phyloP scores from a whole-genome alignment of 2,888 invertebrate genomes.

The Macropis europaea region DNA sequence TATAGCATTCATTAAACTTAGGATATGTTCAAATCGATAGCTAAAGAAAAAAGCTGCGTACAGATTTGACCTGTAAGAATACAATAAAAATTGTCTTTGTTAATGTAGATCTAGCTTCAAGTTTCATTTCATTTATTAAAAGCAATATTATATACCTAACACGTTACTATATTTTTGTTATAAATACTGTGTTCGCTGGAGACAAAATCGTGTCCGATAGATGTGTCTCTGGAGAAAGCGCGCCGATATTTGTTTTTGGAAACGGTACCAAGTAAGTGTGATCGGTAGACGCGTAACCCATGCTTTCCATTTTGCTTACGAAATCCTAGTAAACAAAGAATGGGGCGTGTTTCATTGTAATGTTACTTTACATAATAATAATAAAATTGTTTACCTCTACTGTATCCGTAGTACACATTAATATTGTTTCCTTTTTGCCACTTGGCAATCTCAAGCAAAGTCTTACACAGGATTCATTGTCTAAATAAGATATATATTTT shows the following conservation, averaged over 20 bases:
- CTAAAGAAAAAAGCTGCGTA: constrained; percentile 10
- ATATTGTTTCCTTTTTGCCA: constrained; percentile 75
- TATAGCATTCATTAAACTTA: constrained; percentile 5
- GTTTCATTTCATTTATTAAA: neutral
- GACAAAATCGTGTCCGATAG: constrained; percentile 75
- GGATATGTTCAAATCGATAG: neutral
- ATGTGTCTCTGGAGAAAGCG: constrained; percentile 68
- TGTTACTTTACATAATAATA: neutral
- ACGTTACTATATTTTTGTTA: constrained; percentile 75
- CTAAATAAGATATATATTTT: constrained; percentile 34
- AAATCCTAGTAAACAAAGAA: constrained; percentile 65
- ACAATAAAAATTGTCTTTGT: neutral
- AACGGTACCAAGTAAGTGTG: constrained; percentile 76
- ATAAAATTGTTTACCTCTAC: constrained; percentile 65
- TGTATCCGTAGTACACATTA: constrained; percentile 73
- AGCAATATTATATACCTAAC: neutral
- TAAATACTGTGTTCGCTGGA: constrained; percentile 78
- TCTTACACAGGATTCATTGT: constrained; percentile 69
- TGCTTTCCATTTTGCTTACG: constrained; percentile 72
- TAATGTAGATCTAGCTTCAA: no score
- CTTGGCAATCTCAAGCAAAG: constrained; percentile 76
- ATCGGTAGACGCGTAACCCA: constrained; percentile 74
- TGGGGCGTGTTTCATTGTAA: neutral
- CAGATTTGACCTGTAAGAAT: constrained; percentile 2
- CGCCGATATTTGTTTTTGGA: constrained; percentile 76